A percentile compares a stretch with the other conserved stretches of the same genome.
These are phyloP conservation scores for Palaemon carinicauda DNA, from an alignment of 1,140 invertebrate genomes.

Conservation along the genomic window DNA sequence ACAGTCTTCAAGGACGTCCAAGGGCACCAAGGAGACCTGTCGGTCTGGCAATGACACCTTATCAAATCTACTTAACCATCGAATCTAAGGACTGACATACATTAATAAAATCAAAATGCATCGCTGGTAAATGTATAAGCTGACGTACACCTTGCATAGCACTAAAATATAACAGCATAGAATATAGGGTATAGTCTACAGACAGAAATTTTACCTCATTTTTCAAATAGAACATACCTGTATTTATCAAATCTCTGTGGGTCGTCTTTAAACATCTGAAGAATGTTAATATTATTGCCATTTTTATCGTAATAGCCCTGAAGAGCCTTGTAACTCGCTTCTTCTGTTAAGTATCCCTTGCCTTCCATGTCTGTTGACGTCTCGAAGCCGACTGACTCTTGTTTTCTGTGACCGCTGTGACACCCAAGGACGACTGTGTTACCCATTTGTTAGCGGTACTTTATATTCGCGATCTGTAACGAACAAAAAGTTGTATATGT, in stretches of 20 bases:
- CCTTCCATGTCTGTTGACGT: slow-evolving; percentile 49
- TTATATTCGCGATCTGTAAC: neutral
- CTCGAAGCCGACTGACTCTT: neutral
- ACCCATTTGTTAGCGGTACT: neutral
- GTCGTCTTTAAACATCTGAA: slow-evolving; percentile 79
- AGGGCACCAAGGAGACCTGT: too few species aligned
- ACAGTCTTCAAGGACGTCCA: too few species aligned
- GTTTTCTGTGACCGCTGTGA: neutral
- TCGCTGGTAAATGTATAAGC: neutral
- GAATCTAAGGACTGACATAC: too few species aligned
- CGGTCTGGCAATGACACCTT: too few species aligned
- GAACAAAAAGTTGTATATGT: neutral
- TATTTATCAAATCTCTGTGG: slow-evolving; percentile 80
- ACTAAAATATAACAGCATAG: neutral
- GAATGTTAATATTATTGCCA: slow-evolving; percentile 78
- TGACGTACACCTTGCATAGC: neutral
- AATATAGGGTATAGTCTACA: neutral
- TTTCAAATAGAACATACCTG: slow-evolving; percentile 70
- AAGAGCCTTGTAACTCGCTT: slow-evolving; percentile 76
- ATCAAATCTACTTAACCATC: too few species aligned
- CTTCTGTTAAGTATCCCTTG: slow-evolving; percentile 69
- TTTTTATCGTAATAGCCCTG: slow-evolving; percentile 75
- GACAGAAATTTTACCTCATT: neutral
- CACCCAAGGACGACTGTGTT: neutral
- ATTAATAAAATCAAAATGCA: too few species aligned